Evolutionary conservation across 2,797 vertebrate species (phyloP), one percentile per base, ranked within the genome.

Genomic region (Artibeus jamaicensis): DNA sequence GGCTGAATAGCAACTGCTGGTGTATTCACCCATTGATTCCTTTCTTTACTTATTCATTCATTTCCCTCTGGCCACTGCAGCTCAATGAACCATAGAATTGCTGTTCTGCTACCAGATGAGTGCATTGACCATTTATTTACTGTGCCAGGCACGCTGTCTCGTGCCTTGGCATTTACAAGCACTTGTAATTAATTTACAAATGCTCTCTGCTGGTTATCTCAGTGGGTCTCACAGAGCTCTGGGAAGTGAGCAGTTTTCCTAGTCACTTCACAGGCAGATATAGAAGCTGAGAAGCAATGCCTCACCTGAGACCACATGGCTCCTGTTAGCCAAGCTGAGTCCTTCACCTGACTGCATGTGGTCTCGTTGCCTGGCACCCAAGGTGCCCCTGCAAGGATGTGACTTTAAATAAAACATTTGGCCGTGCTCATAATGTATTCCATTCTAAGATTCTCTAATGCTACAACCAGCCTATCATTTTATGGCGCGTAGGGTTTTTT

Each of bases 321-420:
- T 3, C 32, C 7, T 3, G 46, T 37, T 9, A 14, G 6, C 57
- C 2, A 65, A 19, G 6, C 18, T 0, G 16, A 39, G 22, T 14
- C 18, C 16, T n/a, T 37, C 34, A 1, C 53, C 34, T 14, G 22
- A 22, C 48, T 9, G 0, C 53, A 7, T 2, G 7, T 8, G 3
- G 37, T 44, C 39, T 34, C 9, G 3, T 48, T 37, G 2, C 1
- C 10, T 2, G 53, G 34, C 5, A 22, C 19, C 0, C 0, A 8
- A 55, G 55, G 21, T 16, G 9, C 3, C n/a, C n/a, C 42, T 37
- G 46, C 8, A 15, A 44, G 16, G 32, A 2, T n/a, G 29, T 39
- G 34, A 10, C 57, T 22, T 48, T 37, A 18, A 48, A 42, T 15
- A 7, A 32, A 79, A 53, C 46, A 3, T 37, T 4, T 19, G 24